Evolutionary conservation across 2,797 vertebrate genomes (phyloP).

Genomic region (Megalops cyprinoides): DNA sequence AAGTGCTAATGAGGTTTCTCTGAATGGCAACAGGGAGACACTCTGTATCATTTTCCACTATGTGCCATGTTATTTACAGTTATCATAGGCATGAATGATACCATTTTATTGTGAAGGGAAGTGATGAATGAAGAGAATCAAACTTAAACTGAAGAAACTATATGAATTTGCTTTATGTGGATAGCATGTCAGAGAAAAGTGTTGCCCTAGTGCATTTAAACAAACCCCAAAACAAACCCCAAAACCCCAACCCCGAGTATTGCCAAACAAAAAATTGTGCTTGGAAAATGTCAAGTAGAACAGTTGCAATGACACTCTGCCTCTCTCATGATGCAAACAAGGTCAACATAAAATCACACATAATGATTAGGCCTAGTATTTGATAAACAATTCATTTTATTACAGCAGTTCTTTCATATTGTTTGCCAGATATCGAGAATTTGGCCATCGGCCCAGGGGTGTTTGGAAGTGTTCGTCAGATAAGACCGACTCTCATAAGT

Average conservation of each 20-base stretch:
- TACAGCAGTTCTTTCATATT: slow-evolving; percentile 55
- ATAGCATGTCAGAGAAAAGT: not conserved
- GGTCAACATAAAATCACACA: slow-evolving; percentile 15
- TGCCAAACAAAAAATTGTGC: too few species aligned
- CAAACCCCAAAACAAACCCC: not conserved
- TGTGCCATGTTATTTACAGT: not conserved
- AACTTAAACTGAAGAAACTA: not conserved
- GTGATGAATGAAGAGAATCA: not conserved
- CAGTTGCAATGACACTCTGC: too few species aligned
- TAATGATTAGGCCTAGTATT: not conserved
- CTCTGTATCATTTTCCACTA: not conserved
- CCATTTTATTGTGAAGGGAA: not conserved
- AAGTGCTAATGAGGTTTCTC: slow-evolving; percentile 56
- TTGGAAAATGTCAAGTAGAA: too few species aligned
- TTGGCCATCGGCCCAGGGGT: slow-evolving; percentile 21
- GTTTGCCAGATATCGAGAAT: slow-evolving; percentile 33
- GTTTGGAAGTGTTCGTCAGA: slow-evolving; percentile 33
- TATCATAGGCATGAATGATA: not conserved
- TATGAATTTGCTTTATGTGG: not conserved
- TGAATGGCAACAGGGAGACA: not conserved
- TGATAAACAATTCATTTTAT: not conserved
- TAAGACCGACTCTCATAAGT: slow-evolving; percentile 24
- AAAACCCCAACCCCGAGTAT: too few species aligned
- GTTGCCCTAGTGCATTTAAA: not conserved
- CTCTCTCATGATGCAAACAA: not conserved